Percentiles rank a stretch among this genome's conserved stretches.
Evolutionary conservation across 1,140 invertebrate species (phyloP).

Genomic region (Caenorhabditis inopinata): DNA sequence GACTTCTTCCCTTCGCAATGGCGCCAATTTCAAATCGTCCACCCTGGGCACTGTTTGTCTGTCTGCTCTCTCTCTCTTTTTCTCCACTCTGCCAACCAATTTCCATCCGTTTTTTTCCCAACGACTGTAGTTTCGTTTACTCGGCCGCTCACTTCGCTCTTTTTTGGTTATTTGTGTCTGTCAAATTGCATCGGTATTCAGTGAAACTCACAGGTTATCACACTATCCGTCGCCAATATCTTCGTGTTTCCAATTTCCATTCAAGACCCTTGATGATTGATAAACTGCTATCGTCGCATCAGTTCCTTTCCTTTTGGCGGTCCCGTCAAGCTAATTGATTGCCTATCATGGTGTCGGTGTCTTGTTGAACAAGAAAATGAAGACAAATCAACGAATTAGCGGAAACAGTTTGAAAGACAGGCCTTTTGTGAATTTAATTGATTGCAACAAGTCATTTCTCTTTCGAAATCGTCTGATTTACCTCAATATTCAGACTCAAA

Average conservation of each 20-base stretch:
- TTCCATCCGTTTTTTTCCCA: not conserved
- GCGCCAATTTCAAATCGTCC: constrained; percentile 15
- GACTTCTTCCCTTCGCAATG: not conserved
- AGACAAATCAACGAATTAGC: constrained; percentile 33
- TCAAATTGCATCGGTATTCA: not conserved
- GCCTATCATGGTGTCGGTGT: constrained; percentile 25
- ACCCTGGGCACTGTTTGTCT: not conserved
- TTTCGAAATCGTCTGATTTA: not conserved
- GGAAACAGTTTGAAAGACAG: constrained; percentile 2
- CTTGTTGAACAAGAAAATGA: too few relatives aligned
- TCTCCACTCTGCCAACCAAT: not conserved
- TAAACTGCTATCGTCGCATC: not conserved
- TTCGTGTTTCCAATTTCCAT: not conserved
- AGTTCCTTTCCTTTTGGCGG: constrained; percentile 9
- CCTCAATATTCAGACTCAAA: not conserved
- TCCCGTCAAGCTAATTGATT: constrained; percentile 32
- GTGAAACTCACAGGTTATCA: constrained; percentile 8
- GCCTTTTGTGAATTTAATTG: not conserved
- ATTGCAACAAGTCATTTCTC: constrained; percentile 16
- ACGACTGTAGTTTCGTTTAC: constrained; percentile 9
- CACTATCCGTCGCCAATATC: not conserved
- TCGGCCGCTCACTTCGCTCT: not conserved
- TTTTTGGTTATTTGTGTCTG: not conserved
- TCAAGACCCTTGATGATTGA: not conserved
- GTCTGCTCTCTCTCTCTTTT: not conserved